A percentile compares a stretch with the other conserved stretches of the same genome.
phyloP scores from a whole-genome alignment of 2,888 invertebrate genomes.

The Nebria salina region DNA sequence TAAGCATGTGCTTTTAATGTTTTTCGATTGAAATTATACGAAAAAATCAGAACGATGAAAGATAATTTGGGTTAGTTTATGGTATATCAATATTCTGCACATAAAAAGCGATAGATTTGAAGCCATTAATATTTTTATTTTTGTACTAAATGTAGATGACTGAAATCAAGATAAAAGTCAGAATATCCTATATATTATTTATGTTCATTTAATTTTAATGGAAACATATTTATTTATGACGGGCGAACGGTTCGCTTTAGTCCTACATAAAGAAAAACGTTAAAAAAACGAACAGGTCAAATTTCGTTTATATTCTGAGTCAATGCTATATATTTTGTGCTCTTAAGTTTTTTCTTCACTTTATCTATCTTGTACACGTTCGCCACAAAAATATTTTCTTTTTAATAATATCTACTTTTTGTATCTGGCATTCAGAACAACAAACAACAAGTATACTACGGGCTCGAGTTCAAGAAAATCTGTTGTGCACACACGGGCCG shows the following conservation, averaged over 20 bases:
- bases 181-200: not conserved
- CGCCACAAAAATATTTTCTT: constrained; percentile 37
- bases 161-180: not conserved
- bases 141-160: not conserved
- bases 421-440: constrained; percentile 37
- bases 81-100: not conserved
- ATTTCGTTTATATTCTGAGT: constrained; percentile 27
- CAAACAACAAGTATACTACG: constrained; percentile 38
- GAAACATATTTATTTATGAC: not conserved
- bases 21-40: not conserved
- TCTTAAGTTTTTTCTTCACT: constrained; percentile 35
- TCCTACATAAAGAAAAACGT: not conserved
- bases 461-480: constrained; percentile 34
- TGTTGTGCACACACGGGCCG: constrained; percentile 30
- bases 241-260: not conserved
- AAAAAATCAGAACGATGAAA: not conserved
- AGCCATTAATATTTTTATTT: not conserved
- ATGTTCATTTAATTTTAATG: constrained; percentile 1
- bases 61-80: not conserved
- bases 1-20: not conserved
- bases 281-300: constrained; percentile 30
- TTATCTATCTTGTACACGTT: constrained; percentile 29
- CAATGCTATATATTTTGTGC: constrained; percentile 27
- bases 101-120: not conserved
- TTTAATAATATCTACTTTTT: constrained; percentile 34